Evolutionary conservation across 2,797 vertebrate species (phyloP), one percentile per base, ranked within the genome.

Genomic region (Halcyon smyrnensis): DNA sequence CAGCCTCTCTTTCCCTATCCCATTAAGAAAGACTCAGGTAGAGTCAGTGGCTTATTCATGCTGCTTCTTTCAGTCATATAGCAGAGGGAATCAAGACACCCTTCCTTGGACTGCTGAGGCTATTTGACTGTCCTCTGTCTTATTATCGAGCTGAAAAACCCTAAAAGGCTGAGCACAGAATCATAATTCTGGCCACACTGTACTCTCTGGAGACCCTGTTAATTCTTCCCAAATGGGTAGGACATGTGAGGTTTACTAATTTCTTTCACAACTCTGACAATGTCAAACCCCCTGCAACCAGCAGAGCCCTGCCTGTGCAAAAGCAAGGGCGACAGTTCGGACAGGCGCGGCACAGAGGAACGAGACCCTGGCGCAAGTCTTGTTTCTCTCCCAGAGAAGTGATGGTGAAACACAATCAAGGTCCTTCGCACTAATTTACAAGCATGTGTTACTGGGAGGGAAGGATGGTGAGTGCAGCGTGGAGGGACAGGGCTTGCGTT

Each of bases 321-420:
- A 74, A 63, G 24, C 0, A 0, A 15, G 0, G 8, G 18, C 17
- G 7, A 30, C 24, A 5, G 11, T 51, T 28, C 1, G 2, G 46
- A 7, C 37, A 78, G 80, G 50, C 64, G 12, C 0, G 0, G 62
- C 36, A 36, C 3, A 1, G 56, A 71, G 37, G 11, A 85, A 54
- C 3, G 15, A 63, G 60, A 51, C 14, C 32, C 20, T 30, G 17
- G 13, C 6, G 1, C 8, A 18, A 28, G 16, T 8, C 25, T 51
- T 0, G 0, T 34, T 64, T 71, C 34, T 62, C 20, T 84, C 65
- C 28, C 34, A 56, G n/a, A 24, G 15, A 41, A 54, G 15, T 23
- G 36, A 54, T 1, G 4, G 9, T 43, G 43, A 74, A 85, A 64
- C 39, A 34, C 9, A 67, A 4, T 4, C 20, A 28, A 36, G 24